phyloP scores from a whole-genome alignment of 2,797 vertebrate species.

The Gorsachius magnificus region DNA sequence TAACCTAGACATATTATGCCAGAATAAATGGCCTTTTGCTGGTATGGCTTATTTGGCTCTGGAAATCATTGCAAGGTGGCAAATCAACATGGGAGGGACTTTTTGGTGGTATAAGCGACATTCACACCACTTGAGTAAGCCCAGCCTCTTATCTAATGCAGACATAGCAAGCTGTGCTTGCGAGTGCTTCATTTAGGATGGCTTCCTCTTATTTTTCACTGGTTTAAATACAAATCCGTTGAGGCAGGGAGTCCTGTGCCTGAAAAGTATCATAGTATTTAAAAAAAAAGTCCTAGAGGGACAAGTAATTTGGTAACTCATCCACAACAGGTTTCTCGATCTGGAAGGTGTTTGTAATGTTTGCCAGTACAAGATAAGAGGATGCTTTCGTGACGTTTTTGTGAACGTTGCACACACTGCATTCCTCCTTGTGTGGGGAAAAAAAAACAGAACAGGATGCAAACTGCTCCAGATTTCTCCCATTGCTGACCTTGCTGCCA shows the following conservation, averaged over 20 bases:
- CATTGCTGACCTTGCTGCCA: conserved; percentile 56
- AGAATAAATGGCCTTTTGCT: not conserved
- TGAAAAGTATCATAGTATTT: not conserved
- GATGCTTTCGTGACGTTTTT: not conserved
- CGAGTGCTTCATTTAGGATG: not conserved
- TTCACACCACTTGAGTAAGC: not conserved
- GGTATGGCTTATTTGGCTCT: not conserved
- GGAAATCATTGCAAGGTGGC: not conserved
- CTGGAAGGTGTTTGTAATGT: not conserved
- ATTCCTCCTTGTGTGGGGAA: not conserved
- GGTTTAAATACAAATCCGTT: not conserved
- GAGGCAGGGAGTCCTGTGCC: not conserved
- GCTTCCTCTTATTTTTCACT: not conserved
- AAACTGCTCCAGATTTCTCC: conserved; percentile 47
- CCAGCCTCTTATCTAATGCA: not conserved
- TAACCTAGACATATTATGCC: accelerated
- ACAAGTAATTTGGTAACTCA: not conserved
- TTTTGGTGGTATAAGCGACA: not conserved
- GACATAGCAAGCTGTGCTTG: not conserved
- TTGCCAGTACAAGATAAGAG: not conserved
- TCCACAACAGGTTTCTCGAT: not conserved
- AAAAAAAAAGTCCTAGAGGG: not conserved
- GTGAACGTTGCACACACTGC: not conserved
- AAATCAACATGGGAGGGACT: not conserved
- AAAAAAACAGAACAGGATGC: conserved; percentile 36